Conservation (phyloP, 2,888 invertebrate genomes). For the Ophraella communa region DNA sequence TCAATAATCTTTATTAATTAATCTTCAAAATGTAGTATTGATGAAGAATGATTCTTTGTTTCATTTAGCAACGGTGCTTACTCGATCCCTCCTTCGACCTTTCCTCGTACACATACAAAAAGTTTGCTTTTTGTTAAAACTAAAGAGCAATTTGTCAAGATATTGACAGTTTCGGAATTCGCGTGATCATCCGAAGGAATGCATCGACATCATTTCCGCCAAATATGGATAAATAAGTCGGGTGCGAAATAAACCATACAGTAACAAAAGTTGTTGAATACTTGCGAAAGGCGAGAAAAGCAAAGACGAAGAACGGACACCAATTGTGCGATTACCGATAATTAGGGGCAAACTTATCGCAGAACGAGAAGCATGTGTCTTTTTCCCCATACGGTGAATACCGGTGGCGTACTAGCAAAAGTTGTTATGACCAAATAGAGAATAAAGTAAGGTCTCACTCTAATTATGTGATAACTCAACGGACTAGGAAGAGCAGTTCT, state of each 20-base stretch:
- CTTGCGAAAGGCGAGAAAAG: slow-evolving; percentile 13
- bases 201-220: background rate
- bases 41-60: no score
- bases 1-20: no score
- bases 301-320: slow-evolving; percentile 25
- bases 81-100: no score
- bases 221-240: slow-evolving; percentile 2
- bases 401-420: slow-evolving; percentile 52
- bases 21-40: no score
- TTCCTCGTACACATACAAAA: background rate
- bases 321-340: slow-evolving; percentile 39
- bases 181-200: background rate
- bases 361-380: slow-evolving; percentile 37
- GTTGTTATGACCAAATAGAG: slow-evolving; percentile 53
- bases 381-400: slow-evolving; percentile 49
- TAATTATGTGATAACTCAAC: slow-evolving; percentile 45
- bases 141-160: background rate
- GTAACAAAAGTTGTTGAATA: slow-evolving; percentile 3
- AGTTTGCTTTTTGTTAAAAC: background rate
- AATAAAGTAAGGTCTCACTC: slow-evolving; percentile 39
- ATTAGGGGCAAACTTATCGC: slow-evolving; percentile 46
- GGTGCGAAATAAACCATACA: slow-evolving; percentile 1
- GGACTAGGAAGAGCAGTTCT: slow-evolving; percentile 41
- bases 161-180: background rate
- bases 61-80: no score